These are phyloP conservation scores for Caenorhabditis sp. DNA, from an alignment of 2,888 invertebrate genomes.

Conservation along the genomic window DNA sequence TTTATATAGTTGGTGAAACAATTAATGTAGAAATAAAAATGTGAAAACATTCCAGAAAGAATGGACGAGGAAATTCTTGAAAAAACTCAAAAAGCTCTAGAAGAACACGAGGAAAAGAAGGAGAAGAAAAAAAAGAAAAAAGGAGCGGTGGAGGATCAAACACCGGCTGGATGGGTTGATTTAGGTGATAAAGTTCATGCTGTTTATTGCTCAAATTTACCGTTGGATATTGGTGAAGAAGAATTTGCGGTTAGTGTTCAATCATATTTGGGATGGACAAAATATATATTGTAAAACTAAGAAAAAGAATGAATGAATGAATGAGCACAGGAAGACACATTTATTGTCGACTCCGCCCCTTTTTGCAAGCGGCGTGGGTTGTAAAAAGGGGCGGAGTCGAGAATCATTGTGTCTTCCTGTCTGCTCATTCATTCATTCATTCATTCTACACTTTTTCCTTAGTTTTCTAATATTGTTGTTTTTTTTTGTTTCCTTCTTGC, in stretches of 20 bases:
- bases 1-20: constrained; percentile 34
- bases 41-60: constrained; percentile 47
- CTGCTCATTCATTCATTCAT: no score
- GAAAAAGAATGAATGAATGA: no score
- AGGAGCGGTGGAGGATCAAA: constrained; percentile 25
- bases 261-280: not conserved
- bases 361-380: no score
- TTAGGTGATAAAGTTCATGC: constrained; percentile 86
- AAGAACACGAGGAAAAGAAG: constrained; percentile 46
- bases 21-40: no score
- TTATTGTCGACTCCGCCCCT: no score
- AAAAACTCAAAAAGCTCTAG: constrained; percentile 30
- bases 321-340: no score
- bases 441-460: no score
- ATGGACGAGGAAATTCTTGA: constrained; percentile 45
- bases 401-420: no score
- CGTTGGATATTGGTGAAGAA: constrained; percentile 83
- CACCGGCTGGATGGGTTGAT: constrained; percentile 84
- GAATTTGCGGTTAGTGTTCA: constrained; percentile 73
- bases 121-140: constrained; percentile 55
- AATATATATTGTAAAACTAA: no score
- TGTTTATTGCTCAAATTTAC: constrained; percentile 92
- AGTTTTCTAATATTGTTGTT: no score
- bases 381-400: no score
- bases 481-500: no score